Base-by-base conservation (phyloP, 2,113 vertebrate species). In the Hoplias malabaricus region DNA sequence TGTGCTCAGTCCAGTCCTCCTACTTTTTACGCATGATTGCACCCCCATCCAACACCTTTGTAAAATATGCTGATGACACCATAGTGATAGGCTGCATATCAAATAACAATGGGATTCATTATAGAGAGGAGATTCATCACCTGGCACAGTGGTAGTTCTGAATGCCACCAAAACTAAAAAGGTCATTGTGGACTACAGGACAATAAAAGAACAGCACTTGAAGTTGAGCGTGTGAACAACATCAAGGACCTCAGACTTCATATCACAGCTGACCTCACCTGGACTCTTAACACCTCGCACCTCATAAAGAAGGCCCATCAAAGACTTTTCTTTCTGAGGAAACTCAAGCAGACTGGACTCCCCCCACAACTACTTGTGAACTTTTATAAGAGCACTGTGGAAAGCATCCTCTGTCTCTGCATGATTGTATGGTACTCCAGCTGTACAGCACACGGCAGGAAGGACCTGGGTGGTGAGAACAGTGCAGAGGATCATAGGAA, bases 231-330 rank as follows among this genome's bases (percentile, higher is more conserved):
- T 65, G 62, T 65, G 33, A n/a, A 65, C 31, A 65, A n/a, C 34
- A 65, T 65, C 7, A 72, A 40, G 34, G 38, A 56, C 50, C 68
- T 70, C 5, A 14, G 46, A 53, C 27, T 70, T 19, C 14, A 16
- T 13, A 53, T 56, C 27, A 38, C 7, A 34, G 33, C 34, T 25
- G 53, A 59, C 36, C 54, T 73, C 31, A 59, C 54, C 4, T 42
- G 36, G 54, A 9, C 53, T 59, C n/a, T 38, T 29, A 57, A 73
- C 54, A 61, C n/a, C 70, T 73, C 70, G 19, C 13, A 42, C 34
- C 53, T 73, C 21, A 16, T 27, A 40, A 59, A 42, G 12, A 72
- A 54, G 54, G 69, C 69, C 5, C 69, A 72, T 9, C 69, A 25
- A 11, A n/a, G 48, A 61, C 13, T 27, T 34, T 63, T 63, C 59